Evolutionary conservation across 2,113 vertebrate genomes (phyloP).

Genomic region (Callopanchax toddi): DNA sequence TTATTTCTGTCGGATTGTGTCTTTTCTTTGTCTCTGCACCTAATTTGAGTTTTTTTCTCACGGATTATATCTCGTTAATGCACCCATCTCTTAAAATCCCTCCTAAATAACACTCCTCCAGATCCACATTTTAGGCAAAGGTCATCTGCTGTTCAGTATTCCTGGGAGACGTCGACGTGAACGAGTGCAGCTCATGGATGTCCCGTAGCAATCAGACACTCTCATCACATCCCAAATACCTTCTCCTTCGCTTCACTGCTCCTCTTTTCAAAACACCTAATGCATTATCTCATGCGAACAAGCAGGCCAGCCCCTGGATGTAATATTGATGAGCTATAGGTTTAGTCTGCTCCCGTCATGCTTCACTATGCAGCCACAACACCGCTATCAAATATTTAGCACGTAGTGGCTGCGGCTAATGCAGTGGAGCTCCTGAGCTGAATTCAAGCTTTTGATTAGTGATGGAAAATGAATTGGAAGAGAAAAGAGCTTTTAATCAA

Average conservation of each 20-base stretch:
- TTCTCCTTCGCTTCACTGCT: constrained; percentile 54
- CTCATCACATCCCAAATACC: constrained; percentile 63
- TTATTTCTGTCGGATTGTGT: too few species aligned
- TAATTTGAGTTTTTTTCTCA: not conserved
- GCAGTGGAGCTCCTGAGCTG: constrained; percentile 27
- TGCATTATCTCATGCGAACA: constrained; percentile 60
- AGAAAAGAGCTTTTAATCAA: constrained; percentile 45
- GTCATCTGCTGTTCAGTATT: constrained; percentile 58
- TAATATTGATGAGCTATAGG: constrained; percentile 76
- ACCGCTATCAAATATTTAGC: constrained; percentile 77
- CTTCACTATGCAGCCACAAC: constrained; percentile 46
- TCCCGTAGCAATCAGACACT: constrained; percentile 43
- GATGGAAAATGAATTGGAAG: constrained; percentile 37
- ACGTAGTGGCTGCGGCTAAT: constrained; percentile 53
- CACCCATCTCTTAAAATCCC: constrained; percentile 35
- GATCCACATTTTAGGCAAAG: constrained; percentile 32
- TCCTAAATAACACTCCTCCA: constrained; percentile 18
- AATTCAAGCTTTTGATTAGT: constrained; percentile 68
- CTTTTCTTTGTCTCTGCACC: too few species aligned
- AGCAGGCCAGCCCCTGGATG: constrained; percentile 40
- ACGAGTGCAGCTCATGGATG: constrained; percentile 28
- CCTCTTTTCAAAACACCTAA: constrained; percentile 51
- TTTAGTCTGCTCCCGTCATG: constrained; percentile 55
- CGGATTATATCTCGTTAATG: constrained; percentile 4
- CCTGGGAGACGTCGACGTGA: constrained; percentile 36